phyloP scores from a whole-genome alignment of 2,797 vertebrate genomes.

The Mormyrops attenuatus region DNA sequence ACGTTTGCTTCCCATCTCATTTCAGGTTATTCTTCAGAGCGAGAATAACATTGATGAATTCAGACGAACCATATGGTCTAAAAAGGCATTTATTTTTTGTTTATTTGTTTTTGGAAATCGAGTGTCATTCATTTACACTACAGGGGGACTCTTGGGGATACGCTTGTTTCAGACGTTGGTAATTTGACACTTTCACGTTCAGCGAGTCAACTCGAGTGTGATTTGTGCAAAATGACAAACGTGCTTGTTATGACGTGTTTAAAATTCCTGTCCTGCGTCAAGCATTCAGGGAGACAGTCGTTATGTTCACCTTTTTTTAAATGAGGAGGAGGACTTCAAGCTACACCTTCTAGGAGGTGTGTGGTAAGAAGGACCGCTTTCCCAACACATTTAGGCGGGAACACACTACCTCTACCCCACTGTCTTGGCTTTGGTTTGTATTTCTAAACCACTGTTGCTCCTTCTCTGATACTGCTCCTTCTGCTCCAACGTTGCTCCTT shows the following conservation, averaged over 20 bases:
- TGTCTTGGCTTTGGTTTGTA: background rate
- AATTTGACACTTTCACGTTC: background rate
- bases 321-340: background rate
- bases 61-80: background rate
- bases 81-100: slow-evolving; percentile 12
- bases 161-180: slow-evolving; percentile 5
- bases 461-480: background rate
- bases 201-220: background rate
- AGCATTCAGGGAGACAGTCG: background rate
- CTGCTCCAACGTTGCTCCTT: background rate
- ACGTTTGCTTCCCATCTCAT: background rate
- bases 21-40: background rate
- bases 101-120: background rate
- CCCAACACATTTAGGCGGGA: background rate
- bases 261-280: background rate
- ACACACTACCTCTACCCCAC: background rate
- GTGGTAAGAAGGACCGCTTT: background rate
- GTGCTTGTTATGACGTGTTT: background rate
- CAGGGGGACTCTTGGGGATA: background rate
- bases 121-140: slow-evolving; percentile 2
- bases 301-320: background rate
- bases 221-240: slow-evolving; percentile 9
- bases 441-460: background rate
- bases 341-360: background rate
- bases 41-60: background rate